Evolutionary conservation across 2,888 invertebrate genomes (phyloP), one percentile per base, ranked within the genome.

Genomic region (Argynnis bischoffii): DNA sequence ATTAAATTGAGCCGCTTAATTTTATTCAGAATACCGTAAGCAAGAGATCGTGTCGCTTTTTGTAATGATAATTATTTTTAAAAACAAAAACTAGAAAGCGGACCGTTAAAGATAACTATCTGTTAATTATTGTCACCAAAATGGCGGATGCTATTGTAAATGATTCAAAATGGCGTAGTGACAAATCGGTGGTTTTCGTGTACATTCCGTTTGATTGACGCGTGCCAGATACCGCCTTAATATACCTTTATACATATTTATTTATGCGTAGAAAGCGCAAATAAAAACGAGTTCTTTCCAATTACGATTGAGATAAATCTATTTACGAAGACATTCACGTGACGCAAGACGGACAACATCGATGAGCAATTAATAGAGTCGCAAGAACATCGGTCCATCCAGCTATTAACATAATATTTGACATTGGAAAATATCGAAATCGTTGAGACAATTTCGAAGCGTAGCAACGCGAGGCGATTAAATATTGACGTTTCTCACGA

Each of bases 401-500:
- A 75, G 75, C 78, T 83, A 85, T 84, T 82, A 80, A 77, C 78
- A 81, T 77, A 81, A 84, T 88, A 85, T 90, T 90, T 89, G 86
- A 81, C 80, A 87, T 88, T 85, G 84, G 86, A 89, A 89, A 90
- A 90, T 90, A 89, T 91, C 88, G 86, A 85, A 85, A 85, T 85
- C 83, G 85, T 88, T 89, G 90, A 91, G 92, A 92, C 92, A 92
- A 91, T 92, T 92, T 91, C 88, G 82, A 87, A 86, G 83, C 86
- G 82, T 82, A 82, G 85, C 85, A 84, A 83, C 82, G 83, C 81
- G 79, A 77, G 72, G 80, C 77, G 82, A 81, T 87, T 83, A 86
- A 92, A 92, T 92, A 92, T 92, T 92, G 88, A 92, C 90, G 85
- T 78, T 92, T 92, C 92, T 89, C 92, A 92, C 92, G 92, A 88